Evolutionary conservation across 2,797 vertebrate species (phyloP).

Genomic region (Notolabrus celidotus): DNA sequence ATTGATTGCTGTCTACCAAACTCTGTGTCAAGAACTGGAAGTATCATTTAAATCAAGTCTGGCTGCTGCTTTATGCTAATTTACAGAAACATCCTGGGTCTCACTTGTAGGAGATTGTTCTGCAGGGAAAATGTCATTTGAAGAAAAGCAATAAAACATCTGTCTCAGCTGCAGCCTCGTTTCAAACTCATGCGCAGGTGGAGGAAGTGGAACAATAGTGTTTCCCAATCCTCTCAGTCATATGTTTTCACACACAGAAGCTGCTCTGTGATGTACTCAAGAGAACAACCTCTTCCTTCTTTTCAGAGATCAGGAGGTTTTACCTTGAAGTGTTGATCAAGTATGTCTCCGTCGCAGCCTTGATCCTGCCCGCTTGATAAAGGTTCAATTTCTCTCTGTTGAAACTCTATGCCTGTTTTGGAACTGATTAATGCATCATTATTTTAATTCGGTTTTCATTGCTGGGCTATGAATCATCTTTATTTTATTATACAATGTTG

Average conservation of each 20-base stretch:
- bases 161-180: conserved; percentile 25
- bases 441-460: neutral
- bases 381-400: conserved; percentile 1
- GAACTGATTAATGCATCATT: too few relatives aligned
- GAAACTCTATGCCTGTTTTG: neutral
- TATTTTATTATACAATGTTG: neutral
- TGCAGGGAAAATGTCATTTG: conserved; percentile 33
- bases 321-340: neutral
- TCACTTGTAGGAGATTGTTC: conserved; percentile 28
- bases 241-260: conserved; percentile 21
- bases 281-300: neutral
- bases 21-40: neutral
- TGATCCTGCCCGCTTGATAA: conserved; percentile 2
- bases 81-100: conserved; percentile 4
- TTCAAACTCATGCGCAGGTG: conserved; percentile 28
- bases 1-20: conserved; percentile 1
- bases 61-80: conserved; percentile 25
- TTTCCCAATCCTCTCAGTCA: neutral
- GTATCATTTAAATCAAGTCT: conserved; percentile 16
- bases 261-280: neutral
- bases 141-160: conserved; percentile 53
- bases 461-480: neutral
- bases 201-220: conserved; percentile 16
- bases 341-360: neutral
- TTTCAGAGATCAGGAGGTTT: conserved; percentile 8